Evolutionary conservation across 2,888 invertebrate genomes (phyloP), one percentile per base, ranked within the genome.

Genomic region (Mactromeris polynyma): DNA sequence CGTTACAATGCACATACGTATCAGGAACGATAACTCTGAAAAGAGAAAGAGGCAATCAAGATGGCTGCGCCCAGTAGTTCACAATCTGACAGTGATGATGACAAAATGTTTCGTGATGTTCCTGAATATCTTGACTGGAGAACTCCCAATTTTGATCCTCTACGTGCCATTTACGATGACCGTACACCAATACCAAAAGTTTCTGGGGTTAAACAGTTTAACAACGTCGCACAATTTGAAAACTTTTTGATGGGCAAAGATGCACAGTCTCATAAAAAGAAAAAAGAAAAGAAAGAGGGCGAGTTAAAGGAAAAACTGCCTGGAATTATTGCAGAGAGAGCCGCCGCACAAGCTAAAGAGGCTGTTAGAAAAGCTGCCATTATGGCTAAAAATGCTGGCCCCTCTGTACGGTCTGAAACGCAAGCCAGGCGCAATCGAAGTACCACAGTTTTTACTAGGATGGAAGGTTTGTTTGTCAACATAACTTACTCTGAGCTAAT

Each of bases 171-270:
- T 14, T 94, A 94, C 88, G 83, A 93, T 11, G 90, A 89, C 9
- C 81, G 91, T 31, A 90, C 93, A 0, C 54, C 85, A 73, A 84
- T 95, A 19, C 95, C 94, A 11, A 73, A 73, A 33, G 91, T 79
- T 81, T 91, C 93, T 83, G 85, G 90, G 36, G 93, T 94, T 51
- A 92, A 86, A 79, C 91, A 92, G 14, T 95, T 94, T 89, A 93
- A 94, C 42, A 94, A 94, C 90, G 46, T 95, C 0, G 94, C 94
- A 21, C 93, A 93, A 89, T 95, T 94, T 89, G 94, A 95, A 87
- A 93, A 92, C 81, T 93, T 87, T 81, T 40, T 92, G 46, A 46
- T 89, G 85, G 89, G 89, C 26, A 91, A 91, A 91, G 91, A 90
- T 84, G 82, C 91, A 9, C 88, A 85, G 33, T 86, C 81, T 19